Evolutionary conservation across 2,113 vertebrate genomes (phyloP).

Genomic region (Phalacrocorax carbo): DNA sequence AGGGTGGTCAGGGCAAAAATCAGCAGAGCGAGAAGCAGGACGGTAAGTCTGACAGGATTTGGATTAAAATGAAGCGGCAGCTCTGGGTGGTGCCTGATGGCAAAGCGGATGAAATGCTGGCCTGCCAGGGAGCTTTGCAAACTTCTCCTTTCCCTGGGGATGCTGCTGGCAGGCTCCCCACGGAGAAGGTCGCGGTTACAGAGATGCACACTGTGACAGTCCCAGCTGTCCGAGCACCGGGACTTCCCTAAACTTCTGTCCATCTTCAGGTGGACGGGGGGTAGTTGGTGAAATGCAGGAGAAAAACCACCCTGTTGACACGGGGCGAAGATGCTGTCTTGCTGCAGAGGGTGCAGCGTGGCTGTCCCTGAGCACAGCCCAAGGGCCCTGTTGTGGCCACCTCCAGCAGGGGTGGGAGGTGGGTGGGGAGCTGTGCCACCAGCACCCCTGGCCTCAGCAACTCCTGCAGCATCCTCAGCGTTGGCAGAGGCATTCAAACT

Average conservation of each 20-base stretch:
- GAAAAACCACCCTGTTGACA: not conserved
- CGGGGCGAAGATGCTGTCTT: fast-evolving
- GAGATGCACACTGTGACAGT: fast-evolving
- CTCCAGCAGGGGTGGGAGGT: not conserved
- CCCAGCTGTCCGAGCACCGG: fast-evolving
- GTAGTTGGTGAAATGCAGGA: not conserved
- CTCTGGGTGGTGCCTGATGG: not conserved
- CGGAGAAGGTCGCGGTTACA: not conserved
- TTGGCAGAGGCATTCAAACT: not conserved
- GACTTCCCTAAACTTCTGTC: not conserved
- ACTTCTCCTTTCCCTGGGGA: not conserved
- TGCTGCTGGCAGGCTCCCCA: not conserved
- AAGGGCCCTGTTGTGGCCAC: fast-evolving
- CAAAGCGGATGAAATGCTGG: not conserved
- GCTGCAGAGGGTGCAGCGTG: fast-evolving
- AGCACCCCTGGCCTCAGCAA: not conserved
- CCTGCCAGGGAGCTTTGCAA: not conserved
- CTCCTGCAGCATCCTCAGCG: not conserved
- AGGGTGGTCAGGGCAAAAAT: not conserved
- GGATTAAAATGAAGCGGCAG: not conserved
- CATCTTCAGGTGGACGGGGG: fast-evolving
- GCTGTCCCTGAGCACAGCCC: fast-evolving
- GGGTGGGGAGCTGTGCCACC: not conserved
- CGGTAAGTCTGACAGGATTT: not conserved
- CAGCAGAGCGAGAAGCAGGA: not conserved